Base-by-base conservation (phyloP, 2,113 vertebrate genomes). In the Cichladusa arquata region DNA sequence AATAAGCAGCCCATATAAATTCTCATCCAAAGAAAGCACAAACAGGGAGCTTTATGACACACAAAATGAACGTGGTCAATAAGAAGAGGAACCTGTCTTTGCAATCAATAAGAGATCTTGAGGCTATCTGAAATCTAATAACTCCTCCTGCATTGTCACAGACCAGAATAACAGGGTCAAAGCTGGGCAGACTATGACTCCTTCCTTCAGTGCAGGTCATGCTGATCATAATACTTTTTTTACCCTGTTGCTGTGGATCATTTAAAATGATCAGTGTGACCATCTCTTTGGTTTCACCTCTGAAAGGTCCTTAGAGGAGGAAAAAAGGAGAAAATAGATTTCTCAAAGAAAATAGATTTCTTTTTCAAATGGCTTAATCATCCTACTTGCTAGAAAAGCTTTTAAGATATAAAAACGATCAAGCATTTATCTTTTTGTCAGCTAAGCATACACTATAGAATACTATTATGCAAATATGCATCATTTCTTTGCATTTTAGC, bases 111-210 rank as follows among this genome's bases (percentile, higher is more conserved):
- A 98, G 95, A 91, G 98, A 99, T 81, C 98, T 98, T 36, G 98
- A 99, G 26, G 97, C 87, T 92, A 98, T 97, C 73, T 99, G 98
- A 97, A 99, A 99, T 95, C 98, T 98, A 96, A 99, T 96, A 70
- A 99, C 94, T 69, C 98, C 99, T 17, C 98, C 98, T 81, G 98
- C 98, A 36, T 99, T 97, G 97, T 99, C 99, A 83, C 98, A 99
- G 64, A 98, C 98, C 92, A 99, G 82, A 97, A 99, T 99, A 91
- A 98, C 97, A 12, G 98, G 98, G 96, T 99, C 98, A 6, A 98
- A 98, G 80, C 98, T 98, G 87, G 98, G 98, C 74, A 99, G 96
- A 95, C 98, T 98, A 48, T 98, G 98, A 90, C 98, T 99, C 90
- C 98, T 99, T 61, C 98, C 98, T 65, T 98, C 98, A 1, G 98